Base-by-base conservation (phyloP, 2,113 vertebrate genomes). In the Rhineura floridana region DNA sequence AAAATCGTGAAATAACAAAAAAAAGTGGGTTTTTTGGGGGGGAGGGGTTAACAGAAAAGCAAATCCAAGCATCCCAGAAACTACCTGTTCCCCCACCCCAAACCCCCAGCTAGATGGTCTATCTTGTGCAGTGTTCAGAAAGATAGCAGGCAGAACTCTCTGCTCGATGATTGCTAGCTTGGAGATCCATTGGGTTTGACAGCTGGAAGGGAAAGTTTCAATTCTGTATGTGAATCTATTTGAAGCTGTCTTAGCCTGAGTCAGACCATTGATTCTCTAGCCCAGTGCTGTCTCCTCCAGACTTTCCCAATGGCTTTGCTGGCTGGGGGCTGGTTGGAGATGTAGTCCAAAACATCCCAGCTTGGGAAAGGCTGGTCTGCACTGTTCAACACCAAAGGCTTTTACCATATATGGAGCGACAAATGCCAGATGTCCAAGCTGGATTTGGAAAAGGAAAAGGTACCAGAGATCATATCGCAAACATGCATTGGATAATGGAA, bases 61-160 rank as follows among this genome's bases (percentile, higher is more conserved):
- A 33, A 33, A 67, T 17, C n/a, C 39, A 11, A 25, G 63, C 15
- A 19, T n/a, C 17, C 42, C 62, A n/a, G 44, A 48, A 63, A 46
- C 42, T 48, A 1, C 42, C 30, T 48, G 39, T n/a, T 62, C 13
- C 55, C 55, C 55, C 6, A 13, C 21, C 19, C 36, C 50, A 55
- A 80, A 36, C 1, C 6, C 52, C 36, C 10, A 12, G 23, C 17
- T 36, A 6, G 50, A 30, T 52, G 39, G 36, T 23, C 39, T 23
- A 3, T 15, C 3, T 12, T 25, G 15, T n/a, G 48, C 48, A n/a
- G 2, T 36, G 33, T 6, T 15, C 23, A 6, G 0, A 6, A 12
- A 46, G 52, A 46, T 2, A 19, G 17, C 19, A 6, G 52, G 19
- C 19, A 6, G 52, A 6, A 15, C 36, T 8, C 15, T 33, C 19